Base-by-base conservation (phyloP, 1,140 invertebrate genomes). In the Leptinotarsa undecemlineata region DNA sequence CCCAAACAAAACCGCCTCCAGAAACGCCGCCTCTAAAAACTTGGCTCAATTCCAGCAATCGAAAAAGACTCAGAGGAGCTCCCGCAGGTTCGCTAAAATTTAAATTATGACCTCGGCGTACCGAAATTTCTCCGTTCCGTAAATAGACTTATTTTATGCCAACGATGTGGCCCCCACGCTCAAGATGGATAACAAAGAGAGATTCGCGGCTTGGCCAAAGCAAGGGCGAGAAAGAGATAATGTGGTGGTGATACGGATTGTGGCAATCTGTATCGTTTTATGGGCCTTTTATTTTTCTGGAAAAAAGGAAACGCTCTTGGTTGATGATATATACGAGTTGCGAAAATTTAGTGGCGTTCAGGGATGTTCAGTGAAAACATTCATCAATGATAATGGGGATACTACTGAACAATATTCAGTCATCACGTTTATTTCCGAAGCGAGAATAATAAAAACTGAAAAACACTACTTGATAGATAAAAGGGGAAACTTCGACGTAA, bases 131-230 rank as follows among this genome's bases (percentile, higher is more conserved):
- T 26, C 15, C 26, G 20, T 19, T 67, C 64, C 20, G 64, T 67
- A 26, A 67, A 67, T 67, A 42, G 23, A 67, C 14, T 67, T 67
- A 67, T 67, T 67, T 26, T 67, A 67, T 67, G 23, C 19, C 15
- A 17, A 23, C 64, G 51, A 57, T 57, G 51, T 42, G 33, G 33
- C 33, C 8, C 33, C 33, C 33, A 0, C 33, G 33, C 33, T 42
- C 33, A 42, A 42, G 51, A 57, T 57, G 51, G 51, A 57, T 57
- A 57, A 57, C 51, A 57, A 57, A 19, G 51, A 57, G 51, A 57
- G n/a, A 57, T 19, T 57, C 51, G 15, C 51, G n/a, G 17, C 51
- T 57, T 57, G 4, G 13, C 51, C 33, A 42, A 42, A 42, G 33
- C 33, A 42, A 42, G 33, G 33, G 33, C 51, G 51, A 57, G 51